A percentile compares a stretch with the other conserved stretches of the same genome.
These are phyloP conservation scores for Ctenosaura bakeri DNA, from an alignment of 2,797 vertebrate genomes.

Conservation along the genomic window DNA sequence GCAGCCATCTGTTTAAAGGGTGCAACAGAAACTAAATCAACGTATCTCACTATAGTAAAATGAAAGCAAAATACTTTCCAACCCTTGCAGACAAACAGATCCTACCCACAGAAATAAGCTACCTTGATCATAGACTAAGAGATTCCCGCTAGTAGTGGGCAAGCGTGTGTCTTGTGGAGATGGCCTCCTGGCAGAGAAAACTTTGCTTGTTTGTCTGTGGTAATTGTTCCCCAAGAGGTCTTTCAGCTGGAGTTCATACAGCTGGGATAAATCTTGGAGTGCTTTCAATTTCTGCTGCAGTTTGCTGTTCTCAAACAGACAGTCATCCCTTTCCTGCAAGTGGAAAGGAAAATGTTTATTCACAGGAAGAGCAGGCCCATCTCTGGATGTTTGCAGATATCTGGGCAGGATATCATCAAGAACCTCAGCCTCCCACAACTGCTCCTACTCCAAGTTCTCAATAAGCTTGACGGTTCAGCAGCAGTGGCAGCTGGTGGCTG, in stretches of 20 bases:
- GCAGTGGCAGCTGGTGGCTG: not conserved
- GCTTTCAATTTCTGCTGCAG: conserved; percentile 82
- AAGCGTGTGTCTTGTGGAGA: conserved; percentile 45
- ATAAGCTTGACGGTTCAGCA: not conserved
- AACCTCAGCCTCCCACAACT: not conserved
- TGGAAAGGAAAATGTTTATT: conserved; percentile 26
- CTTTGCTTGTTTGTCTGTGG: conserved; percentile 72
- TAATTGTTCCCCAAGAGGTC: conserved; percentile 84
- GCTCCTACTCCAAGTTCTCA: not conserved
- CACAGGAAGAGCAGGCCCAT: not conserved
- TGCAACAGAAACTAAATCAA: not conserved
- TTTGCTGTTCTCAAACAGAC: conserved; percentile 79
- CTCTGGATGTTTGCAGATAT: not conserved
- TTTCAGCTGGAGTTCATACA: conserved; percentile 84
- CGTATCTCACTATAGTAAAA: not conserved
- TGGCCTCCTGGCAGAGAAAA: conserved; percentile 64
- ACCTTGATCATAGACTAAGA: conserved; percentile 91
- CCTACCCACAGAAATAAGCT: not conserved
- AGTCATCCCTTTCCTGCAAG: conserved; percentile 80
- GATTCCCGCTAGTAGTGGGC: conserved; percentile 83
- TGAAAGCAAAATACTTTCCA: conserved; percentile 19
- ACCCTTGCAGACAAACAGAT: conserved; percentile 4
- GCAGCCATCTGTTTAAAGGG: not conserved
- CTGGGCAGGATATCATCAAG: not conserved
- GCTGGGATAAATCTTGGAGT: conserved; percentile 83